Evolutionary conservation across 2,113 vertebrate genomes (phyloP).

Genomic region (Centropus bengalensis): DNA sequence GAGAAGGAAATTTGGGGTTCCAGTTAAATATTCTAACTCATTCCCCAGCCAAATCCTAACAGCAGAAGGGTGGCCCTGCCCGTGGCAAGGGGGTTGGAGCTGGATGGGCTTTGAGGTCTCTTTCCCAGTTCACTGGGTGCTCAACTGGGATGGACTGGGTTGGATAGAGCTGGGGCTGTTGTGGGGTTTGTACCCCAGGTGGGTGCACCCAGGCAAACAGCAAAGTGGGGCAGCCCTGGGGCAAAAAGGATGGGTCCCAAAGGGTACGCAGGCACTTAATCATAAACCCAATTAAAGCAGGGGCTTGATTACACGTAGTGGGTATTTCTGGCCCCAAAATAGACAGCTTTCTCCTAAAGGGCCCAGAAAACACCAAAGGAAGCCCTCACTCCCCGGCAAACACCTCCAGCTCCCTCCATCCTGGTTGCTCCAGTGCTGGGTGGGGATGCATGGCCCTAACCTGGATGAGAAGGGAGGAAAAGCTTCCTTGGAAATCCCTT

Average conservation of each 20-base stretch:
- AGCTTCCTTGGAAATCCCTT: not conserved
- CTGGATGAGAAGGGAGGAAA: not conserved
- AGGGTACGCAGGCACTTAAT: not conserved
- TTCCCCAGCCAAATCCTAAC: not conserved
- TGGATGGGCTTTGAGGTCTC: no score
- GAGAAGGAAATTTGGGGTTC: not conserved
- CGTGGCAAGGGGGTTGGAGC: no score
- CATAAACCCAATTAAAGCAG: not conserved
- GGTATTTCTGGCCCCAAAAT: not conserved
- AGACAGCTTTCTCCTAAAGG: not conserved
- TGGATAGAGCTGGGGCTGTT: not conserved
- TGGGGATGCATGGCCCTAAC: rapidly evolving
- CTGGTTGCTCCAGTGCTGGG: rapidly evolving
- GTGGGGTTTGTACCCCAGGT: rapidly evolving
- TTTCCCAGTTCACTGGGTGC: not conserved
- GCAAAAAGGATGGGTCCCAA: not conserved
- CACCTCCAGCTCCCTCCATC: rapidly evolving
- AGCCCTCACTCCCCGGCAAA: rapidly evolving
- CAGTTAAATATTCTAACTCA: not conserved
- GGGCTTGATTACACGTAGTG: not conserved
- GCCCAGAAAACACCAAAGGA: not conserved
- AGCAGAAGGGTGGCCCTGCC: no score
- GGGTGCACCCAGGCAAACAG: not conserved
- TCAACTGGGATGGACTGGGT: not conserved
- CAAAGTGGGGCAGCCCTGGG: not conserved